phyloP scores from a whole-genome alignment of 2,797 vertebrate genomes.

The Yasuhikotakia modesta region DNA sequence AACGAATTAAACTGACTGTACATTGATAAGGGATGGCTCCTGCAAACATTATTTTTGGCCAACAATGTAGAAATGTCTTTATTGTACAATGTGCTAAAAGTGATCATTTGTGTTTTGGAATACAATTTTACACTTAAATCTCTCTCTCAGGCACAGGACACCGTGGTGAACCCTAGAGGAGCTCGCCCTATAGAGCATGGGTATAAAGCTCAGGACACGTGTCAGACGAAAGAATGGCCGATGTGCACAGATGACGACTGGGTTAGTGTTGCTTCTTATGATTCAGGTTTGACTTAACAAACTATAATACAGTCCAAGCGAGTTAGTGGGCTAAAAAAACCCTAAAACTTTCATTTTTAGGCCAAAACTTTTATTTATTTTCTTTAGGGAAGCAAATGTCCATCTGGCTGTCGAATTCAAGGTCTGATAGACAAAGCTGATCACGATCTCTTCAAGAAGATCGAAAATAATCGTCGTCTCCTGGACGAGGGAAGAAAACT shows the following conservation, averaged over 20 bases:
- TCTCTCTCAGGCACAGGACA: constrained; percentile 49
- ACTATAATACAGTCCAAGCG: neutral
- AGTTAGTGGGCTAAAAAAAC: neutral
- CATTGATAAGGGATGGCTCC: too few species aligned
- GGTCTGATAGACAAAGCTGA: constrained; percentile 83
- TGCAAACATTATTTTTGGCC: too few species aligned
- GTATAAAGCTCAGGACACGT: constrained; percentile 69
- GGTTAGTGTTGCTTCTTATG: constrained; percentile 71
- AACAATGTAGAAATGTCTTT: too few species aligned
- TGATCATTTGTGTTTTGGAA: too few species aligned
- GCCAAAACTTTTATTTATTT: neutral
- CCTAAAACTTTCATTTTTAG: too few species aligned
- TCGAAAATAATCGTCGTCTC: constrained; percentile 78
- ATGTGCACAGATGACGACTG: constrained; percentile 85
- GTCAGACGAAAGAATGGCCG: constrained; percentile 81
- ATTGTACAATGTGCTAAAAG: too few species aligned
- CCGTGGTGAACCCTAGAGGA: constrained; percentile 72
- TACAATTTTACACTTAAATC: too few species aligned
- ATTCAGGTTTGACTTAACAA: neutral
- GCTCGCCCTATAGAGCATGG: constrained; percentile 72
- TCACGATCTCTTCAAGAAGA: constrained; percentile 71
- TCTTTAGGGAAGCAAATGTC: constrained; percentile 84
- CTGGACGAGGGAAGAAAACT: constrained; percentile 76
- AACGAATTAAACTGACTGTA: too few species aligned
- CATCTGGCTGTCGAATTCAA: constrained; percentile 92